A percentile compares a stretch with the other conserved stretches of the same genome.
Evolutionary conservation across 2,888 invertebrate species (phyloP).

Genomic region (Diachrysia chrysitis): DNA sequence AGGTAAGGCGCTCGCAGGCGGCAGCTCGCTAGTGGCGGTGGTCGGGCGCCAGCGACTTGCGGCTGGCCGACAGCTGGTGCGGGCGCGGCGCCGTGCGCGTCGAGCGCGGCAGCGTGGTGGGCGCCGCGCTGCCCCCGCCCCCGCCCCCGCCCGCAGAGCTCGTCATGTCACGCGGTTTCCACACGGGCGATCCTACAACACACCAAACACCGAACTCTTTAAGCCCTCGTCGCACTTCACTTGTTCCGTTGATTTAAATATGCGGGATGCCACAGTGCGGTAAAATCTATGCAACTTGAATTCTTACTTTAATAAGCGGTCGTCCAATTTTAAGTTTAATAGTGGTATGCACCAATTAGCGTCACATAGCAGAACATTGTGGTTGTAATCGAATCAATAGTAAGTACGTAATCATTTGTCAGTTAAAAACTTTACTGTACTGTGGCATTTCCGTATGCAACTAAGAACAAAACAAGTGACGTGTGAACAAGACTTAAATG

Average conservation of each 20-base stretch:
- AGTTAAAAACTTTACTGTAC: constrained; percentile 23
- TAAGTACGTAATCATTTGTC: constrained; percentile 11
- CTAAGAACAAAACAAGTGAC: constrained; percentile 37
- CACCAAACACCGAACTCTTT: constrained; percentile 90
- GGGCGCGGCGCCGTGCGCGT: constrained; percentile 84
- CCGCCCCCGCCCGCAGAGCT: constrained; percentile 84
- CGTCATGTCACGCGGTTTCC: constrained; percentile 98
- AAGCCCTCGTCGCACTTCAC: constrained; percentile 50
- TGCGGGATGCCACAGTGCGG: constrained; percentile 40
- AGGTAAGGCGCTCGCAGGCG: constrained; percentile 16
- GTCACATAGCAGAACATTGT: constrained; percentile 5
- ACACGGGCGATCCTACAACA: constrained; percentile 98
- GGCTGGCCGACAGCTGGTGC: constrained; percentile 86
- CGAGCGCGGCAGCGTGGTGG: constrained; percentile 85
- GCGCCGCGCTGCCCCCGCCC: constrained; percentile 68
- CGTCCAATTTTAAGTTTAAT: constrained; percentile 9
- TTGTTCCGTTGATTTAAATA: constrained; percentile 29
- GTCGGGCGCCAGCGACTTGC: constrained; percentile 88
- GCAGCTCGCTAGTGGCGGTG: constrained; percentile 44
- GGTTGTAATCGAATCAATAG: constrained; percentile 7
- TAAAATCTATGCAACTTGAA: constrained; percentile 20
- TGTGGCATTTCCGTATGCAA: constrained; percentile 37
- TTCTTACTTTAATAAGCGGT: background rate
- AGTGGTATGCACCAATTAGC: constrained; percentile 11
- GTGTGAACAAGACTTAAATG: constrained; percentile 53